These are phyloP conservation scores for Scolopax bukidnonensis DNA, from an alignment of 2,797 vertebrate genomes.

Conservation along the genomic window DNA sequence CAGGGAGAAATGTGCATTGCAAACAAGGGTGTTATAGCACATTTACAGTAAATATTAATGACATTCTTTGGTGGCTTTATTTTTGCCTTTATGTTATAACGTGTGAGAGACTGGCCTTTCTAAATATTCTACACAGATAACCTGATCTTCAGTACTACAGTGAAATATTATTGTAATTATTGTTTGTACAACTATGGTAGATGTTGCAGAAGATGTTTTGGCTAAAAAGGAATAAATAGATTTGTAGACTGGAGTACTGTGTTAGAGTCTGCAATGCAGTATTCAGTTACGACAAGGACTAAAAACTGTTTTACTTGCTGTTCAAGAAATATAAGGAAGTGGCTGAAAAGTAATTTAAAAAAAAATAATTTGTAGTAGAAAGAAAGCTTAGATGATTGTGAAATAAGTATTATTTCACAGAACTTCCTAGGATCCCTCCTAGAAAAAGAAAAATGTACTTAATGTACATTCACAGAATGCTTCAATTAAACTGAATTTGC, in stretches of 20 bases:
- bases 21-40: neutral
- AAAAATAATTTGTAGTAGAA: neutral
- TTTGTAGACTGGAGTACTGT: neutral
- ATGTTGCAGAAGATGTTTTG: neutral
- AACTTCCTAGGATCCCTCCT: neutral
- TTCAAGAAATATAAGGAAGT: neutral
- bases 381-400: neutral
- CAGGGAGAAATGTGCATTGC: neutral
- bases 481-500: neutral
- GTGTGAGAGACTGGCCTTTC: constrained; percentile 38
- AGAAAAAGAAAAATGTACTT: neutral
- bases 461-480: neutral
- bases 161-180: constrained; percentile 56
- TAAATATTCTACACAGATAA: constrained; percentile 25
- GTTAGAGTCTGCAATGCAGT: neutral
- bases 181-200: neutral
- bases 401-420: neutral
- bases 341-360: neutral
- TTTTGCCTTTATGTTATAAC: neutral
- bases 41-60: constrained; percentile 65
- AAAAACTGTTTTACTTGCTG: neutral
- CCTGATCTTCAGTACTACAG: neutral
- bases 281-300: neutral
- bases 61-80: neutral
- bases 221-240: neutral